phyloP scores from a whole-genome alignment of 2,888 invertebrate species.

The Tridacna gigas region DNA sequence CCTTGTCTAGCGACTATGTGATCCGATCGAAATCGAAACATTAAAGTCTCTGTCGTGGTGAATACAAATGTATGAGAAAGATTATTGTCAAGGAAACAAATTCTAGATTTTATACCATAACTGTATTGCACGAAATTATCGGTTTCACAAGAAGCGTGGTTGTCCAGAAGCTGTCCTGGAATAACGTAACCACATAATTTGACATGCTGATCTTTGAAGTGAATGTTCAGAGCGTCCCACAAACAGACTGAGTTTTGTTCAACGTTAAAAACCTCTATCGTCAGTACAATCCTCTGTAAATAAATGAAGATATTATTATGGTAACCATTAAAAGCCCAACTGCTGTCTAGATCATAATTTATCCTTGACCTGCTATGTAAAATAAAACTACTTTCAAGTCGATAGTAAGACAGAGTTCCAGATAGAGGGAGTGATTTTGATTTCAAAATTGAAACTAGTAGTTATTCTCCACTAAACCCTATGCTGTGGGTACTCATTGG shows the following conservation, averaged over 20 bases:
- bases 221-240: conserved; percentile 21
- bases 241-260: conserved; percentile 2
- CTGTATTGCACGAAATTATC: conserved; percentile 17
- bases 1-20: background rate
- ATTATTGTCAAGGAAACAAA: conserved; percentile 17
- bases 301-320: background rate
- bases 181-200: conserved; percentile 19
- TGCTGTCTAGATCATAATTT: too few relatives aligned
- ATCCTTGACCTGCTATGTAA: too few relatives aligned
- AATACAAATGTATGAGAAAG: conserved; percentile 1
- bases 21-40: conserved; percentile 10
- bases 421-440: too few relatives aligned
- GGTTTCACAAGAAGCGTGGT: background rate
- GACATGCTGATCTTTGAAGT: background rate
- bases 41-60: background rate
- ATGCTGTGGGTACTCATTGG: too few relatives aligned
- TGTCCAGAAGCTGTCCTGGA: background rate
- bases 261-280: conserved; percentile 4
- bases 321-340: too few relatives aligned
- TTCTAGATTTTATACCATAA: background rate
- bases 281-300: conserved; percentile 8
- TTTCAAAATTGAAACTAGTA: too few relatives aligned
- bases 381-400: too few relatives aligned
- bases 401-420: too few relatives aligned
- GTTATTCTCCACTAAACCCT: too few relatives aligned